Evolutionary conservation across 2,888 invertebrate species (phyloP), one percentile per base, ranked within the genome.

Genomic region (Caenorhabditis sp.): DNA sequence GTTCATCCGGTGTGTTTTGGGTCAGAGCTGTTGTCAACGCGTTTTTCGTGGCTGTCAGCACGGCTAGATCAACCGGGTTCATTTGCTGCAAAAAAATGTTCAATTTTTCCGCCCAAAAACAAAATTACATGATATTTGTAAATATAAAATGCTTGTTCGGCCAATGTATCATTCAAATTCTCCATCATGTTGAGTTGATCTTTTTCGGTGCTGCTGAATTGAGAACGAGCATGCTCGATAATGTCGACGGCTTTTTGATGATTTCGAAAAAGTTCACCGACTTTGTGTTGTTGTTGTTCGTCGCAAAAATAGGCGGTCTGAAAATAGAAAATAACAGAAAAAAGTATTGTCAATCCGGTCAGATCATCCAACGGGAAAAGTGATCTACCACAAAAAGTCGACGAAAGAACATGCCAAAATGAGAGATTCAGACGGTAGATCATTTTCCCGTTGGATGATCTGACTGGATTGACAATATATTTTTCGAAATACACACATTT

Each of bases 151-250:
- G 69, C 57, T 43, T 70, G 66, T 50, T 76, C 70, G 0, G 78
- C 75, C 0, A 71, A 23, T 12, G 73, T 71, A 49, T 78, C 78
- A 53, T 78, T 78, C 57, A 78, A 59, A 49, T 78, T 78, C 37
- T 73, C 64, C 73, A 76, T 76, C 71, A 78, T 73, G 60, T 78
- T 78, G 21, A 78, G 27, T n/a, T 76, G 70, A 62, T 78, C 78
- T 50, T 76, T 73, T 19, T 78, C 78, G 0, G 69, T 69, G 26
- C 24, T 55, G 5, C 69, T 67, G 37, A 75, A 37, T n/a, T 67
- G 62, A 2, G 26, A 19, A 0, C 43, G 37, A 0, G 69, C 69
- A 26, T 66, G 43, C 14, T 74, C 66, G 19, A 74, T 66, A 6
- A 74, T 74, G 4, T 69, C 69, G 0, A 69, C 58, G 0, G 75